Conservation (phyloP, 2,113 vertebrate genomes). For the Chrysochloris asiatica region DNA sequence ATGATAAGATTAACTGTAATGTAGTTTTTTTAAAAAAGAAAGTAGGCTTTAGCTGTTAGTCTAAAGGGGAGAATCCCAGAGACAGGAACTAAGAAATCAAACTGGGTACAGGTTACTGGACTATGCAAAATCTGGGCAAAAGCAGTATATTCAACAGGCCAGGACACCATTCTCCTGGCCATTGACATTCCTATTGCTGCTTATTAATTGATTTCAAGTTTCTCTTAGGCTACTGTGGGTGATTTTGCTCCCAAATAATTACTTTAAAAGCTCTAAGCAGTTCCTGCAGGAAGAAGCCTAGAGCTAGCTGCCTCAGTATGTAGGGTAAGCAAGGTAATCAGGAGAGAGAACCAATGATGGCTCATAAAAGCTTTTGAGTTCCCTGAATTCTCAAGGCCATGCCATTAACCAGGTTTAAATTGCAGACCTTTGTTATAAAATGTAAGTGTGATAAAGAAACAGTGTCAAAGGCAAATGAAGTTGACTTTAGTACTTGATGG, state of each 20-base stretch:
- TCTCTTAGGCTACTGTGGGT: background rate
- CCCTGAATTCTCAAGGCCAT: constrained; percentile 22
- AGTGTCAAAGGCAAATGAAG: background rate
- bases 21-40: constrained; percentile 39
- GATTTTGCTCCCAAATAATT: constrained; percentile 45
- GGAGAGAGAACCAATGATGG: background rate
- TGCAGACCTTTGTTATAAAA: background rate
- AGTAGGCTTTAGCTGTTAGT: background rate
- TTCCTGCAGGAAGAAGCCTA: background rate
- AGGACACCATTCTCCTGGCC: constrained; percentile 2
- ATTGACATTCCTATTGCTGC: background rate
- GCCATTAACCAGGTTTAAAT: too few relatives aligned
- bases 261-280: constrained; percentile 40
- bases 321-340: too few relatives aligned
- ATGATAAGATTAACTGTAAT: too few relatives aligned
- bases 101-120: background rate
- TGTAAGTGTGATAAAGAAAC: constrained; percentile 13
- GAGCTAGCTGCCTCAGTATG: background rate
- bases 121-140: background rate
- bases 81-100: background rate
- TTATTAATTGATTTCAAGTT: constrained; percentile 21
- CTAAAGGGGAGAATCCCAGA: background rate
- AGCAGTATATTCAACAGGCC: background rate
- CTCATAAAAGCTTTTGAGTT: constrained; percentile 33
- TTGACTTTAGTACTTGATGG: background rate